These are phyloP conservation scores for Hydractinia echinata DNA, from an alignment of 30 jellyfish, hydroid and myxozoan genomes.

Conservation along the genomic window DNA sequence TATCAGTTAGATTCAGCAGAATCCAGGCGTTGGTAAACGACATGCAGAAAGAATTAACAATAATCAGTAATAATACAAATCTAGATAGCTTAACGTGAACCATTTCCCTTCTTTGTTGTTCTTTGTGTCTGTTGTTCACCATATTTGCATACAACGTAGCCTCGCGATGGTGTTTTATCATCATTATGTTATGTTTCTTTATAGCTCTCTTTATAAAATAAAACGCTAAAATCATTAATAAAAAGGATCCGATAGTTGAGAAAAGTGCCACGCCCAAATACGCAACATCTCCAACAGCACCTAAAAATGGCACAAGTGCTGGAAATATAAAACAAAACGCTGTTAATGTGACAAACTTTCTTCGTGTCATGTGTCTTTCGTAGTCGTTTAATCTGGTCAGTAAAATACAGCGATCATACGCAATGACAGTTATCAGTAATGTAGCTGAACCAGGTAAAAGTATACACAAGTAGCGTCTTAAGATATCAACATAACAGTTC, in stretches of 20 bases:
- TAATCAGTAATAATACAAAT: background rate
- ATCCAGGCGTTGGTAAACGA: background rate
- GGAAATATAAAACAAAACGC: conserved; percentile 59
- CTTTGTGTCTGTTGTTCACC: no score
- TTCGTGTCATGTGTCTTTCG: conserved; percentile 33
- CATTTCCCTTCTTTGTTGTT: background rate
- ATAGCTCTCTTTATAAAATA: conserved; percentile 2
- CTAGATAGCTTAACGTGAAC: background rate
- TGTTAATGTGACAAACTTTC: conserved; percentile 31
- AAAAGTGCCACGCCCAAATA: background rate
- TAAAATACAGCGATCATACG: conserved; percentile 63
- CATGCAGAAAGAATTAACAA: background rate
- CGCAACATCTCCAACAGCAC: background rate
- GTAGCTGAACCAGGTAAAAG: conserved; percentile 60
- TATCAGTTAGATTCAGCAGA: background rate
- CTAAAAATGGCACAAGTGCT: conserved; percentile 41
- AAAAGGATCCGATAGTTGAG: background rate
- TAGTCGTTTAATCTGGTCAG: conserved; percentile 43
- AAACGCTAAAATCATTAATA: background rate
- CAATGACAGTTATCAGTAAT: conserved; percentile 44
- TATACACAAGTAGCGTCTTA: conserved; percentile 41
- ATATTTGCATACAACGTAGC: no score
- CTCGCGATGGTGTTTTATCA: no score
- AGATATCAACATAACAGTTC: conserved; percentile 41
- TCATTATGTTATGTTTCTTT: no score